Evolutionary conservation across 1,140 invertebrate species (phyloP), one percentile per base, ranked within the genome.

Genomic region (Lethrus apterus): DNA sequence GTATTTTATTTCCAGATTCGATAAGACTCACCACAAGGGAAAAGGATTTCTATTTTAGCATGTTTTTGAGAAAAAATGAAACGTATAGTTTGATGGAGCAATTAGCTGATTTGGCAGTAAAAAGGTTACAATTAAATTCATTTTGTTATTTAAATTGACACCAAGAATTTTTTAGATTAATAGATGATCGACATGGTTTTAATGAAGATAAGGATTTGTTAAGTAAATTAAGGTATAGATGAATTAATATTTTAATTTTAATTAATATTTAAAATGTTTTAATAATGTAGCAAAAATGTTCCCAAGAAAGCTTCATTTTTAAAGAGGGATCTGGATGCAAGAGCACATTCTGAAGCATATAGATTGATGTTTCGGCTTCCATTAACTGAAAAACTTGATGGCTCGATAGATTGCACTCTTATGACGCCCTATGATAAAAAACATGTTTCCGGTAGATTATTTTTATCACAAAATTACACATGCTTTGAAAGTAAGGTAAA

Each of bases 401-500:
- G 95, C 0, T 84, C 83, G 50, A 86, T 89, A 24, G 84, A 89
- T 58, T 92, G 89, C 63, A 83, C 84, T 2, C 68, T 98, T 14
- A 93, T 89, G 84, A 95, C 93, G n/a, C 93, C 93, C 0, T 98
- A 93, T 59, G 89, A 94, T 62, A 95, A 95, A 62, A 80, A 80
- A 54, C 81, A 92, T 60, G 85, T 91, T 42, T 80, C 79, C 70
- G 95, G 95, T n/a, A 79, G 81, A 54, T 74, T 98, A 51, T 98
- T 86, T 69, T 68, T 99, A 17, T 98, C 93, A 1, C 82, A 87
- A 57, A 94, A 94, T 70, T 98, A 92, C 68, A 78, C 98, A 53
- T 98, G 94, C 64, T 98, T 98, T 69, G 84, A 90, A 64, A 97
- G 93, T 69, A 79, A 87, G 70, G 93, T 95, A 70, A 75, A 72